These are phyloP conservation scores for Rhynchomys soricoides DNA, from an alignment of 2,113 vertebrate species.

Conservation along the genomic window DNA sequence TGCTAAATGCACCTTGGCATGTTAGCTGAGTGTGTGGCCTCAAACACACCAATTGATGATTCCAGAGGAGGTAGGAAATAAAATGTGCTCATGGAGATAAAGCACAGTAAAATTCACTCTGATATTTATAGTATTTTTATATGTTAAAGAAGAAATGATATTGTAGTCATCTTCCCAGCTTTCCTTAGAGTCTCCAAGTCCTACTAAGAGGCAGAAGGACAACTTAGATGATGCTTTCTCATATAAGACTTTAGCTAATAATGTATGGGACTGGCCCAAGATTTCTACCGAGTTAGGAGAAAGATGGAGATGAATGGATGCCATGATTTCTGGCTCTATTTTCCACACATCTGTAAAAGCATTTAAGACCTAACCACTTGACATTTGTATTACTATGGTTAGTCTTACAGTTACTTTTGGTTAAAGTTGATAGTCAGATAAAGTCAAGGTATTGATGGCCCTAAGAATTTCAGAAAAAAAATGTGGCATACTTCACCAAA, in stretches of 20 bases:
- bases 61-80: background rate
- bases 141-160: slow-evolving; percentile 14
- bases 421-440: background rate
- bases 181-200: background rate
- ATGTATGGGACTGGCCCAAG: background rate
- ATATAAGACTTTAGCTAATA: slow-evolving; percentile 20
- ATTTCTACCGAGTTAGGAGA: background rate
- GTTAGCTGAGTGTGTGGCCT: background rate
- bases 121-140: background rate
- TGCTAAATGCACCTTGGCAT: background rate
- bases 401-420: slow-evolving; percentile 35
- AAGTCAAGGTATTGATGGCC: background rate
- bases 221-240: background rate
- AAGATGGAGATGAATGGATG: background rate
- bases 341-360: background rate
- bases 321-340: background rate
- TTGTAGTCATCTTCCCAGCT: background rate
- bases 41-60: background rate
- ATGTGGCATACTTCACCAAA: slow-evolving; percentile 21
- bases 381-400: background rate
- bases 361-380: background rate
- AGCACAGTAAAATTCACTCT: slow-evolving; percentile 12
- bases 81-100: background rate
- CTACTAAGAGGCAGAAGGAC: background rate
- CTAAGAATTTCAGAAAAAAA: background rate